These are phyloP conservation scores for Acropora tenuis DNA, from an alignment of 64 coral and sea anemone genomes.

Conservation along the genomic window DNA sequence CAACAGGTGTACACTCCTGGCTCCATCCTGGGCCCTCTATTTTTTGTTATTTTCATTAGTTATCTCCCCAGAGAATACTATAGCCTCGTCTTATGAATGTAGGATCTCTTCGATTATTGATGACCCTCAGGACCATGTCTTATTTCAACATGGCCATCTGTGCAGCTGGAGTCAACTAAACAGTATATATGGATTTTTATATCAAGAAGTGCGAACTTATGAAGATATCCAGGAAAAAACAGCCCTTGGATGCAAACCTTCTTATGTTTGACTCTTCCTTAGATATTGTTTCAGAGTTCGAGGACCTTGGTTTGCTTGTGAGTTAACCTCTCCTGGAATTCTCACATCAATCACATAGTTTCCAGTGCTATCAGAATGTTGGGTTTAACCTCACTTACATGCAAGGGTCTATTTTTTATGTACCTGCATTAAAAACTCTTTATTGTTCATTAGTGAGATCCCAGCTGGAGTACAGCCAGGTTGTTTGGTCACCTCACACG, in stretches of 20 bases:
- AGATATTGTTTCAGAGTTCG: background rate
- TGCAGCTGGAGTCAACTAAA: background rate
- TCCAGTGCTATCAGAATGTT: no score
- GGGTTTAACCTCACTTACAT: no score
- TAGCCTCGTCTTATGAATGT: constrained; percentile 1
- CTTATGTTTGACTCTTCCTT: background rate
- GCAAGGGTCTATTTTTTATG: no score
- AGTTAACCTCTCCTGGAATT: no score
- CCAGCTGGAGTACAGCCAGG: no score
- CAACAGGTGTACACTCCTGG: background rate
- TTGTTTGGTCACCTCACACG: no score
- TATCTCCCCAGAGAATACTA: constrained; percentile 8
- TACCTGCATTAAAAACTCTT: no score
- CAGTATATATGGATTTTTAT: background rate
- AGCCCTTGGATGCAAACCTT: background rate
- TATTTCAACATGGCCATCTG: constrained; percentile 12
- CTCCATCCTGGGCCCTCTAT: background rate
- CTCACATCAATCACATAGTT: no score
- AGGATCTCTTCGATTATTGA: background rate
- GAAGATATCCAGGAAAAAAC: constrained; percentile 8
- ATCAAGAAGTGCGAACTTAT: background rate
- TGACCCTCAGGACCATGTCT: background rate
- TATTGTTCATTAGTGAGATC: no score
- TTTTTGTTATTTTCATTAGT: background rate
- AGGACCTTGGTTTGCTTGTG: no score